phyloP scores from a whole-genome alignment of 2,888 invertebrate species.

The Lathronympha strigana region DNA sequence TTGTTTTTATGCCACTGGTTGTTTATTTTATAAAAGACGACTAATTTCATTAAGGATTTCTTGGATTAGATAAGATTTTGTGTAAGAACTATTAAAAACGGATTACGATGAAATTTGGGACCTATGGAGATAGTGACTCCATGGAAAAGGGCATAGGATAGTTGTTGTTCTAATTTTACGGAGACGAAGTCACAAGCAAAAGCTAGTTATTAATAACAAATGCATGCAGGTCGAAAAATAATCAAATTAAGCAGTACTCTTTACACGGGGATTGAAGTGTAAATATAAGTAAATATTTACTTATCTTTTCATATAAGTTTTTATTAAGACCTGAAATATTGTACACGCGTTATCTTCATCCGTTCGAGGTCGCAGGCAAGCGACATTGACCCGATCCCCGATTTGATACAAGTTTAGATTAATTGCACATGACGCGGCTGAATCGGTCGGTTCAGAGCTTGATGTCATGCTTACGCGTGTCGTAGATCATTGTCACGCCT shows the following conservation, averaged over 20 bases:
- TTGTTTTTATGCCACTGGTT: constrained; percentile 3
- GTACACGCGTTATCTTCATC: not conserved
- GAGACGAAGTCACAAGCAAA: too few species aligned
- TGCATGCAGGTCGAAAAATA: not conserved
- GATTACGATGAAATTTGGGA: too few species aligned
- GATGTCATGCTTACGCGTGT: not conserved
- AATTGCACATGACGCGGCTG: constrained; percentile 25
- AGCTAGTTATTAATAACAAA: too few species aligned
- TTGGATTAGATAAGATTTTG: too few species aligned
- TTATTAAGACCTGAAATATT: too few species aligned
- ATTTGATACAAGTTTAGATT: constrained; percentile 26
- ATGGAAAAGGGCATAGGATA: too few species aligned
- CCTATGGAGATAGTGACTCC: too few species aligned
- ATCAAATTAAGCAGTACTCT: too few species aligned
- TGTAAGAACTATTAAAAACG: not conserved
- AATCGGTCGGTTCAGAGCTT: not conserved
- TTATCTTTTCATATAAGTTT: too few species aligned
- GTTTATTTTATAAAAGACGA: constrained; percentile 4
- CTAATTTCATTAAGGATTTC: not conserved
- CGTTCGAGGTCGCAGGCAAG: not conserved
- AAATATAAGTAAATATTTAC: too few species aligned
- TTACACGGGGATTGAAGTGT: too few species aligned
- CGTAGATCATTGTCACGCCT: constrained; percentile 22
- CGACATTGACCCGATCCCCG: constrained; percentile 13
- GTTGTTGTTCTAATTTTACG: too few species aligned